Conservation (phyloP, 1,140 invertebrate species). For the Capitella teleta region DNA sequence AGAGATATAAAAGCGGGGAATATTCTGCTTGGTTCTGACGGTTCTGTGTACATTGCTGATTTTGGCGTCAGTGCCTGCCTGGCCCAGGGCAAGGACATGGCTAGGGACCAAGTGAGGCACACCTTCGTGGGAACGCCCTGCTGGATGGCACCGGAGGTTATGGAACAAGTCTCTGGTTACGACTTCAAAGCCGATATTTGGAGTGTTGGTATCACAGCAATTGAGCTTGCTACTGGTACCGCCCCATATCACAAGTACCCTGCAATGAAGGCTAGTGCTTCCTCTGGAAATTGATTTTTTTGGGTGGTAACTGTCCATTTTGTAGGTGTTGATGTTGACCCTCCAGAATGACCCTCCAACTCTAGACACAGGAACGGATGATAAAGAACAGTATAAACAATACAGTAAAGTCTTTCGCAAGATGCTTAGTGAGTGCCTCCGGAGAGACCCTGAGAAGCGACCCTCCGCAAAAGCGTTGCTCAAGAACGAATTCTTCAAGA, state of each 20-base stretch:
- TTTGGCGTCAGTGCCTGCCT: constrained; percentile 65
- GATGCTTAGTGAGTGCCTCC: constrained; percentile 38
- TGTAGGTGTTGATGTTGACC: constrained; percentile 79
- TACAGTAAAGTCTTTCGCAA: constrained; percentile 86
- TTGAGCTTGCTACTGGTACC: constrained; percentile 96
- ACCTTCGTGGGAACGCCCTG: constrained; percentile 97
- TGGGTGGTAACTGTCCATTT: neutral
- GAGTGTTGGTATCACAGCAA: constrained; percentile 97
- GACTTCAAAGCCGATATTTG: constrained; percentile 99
- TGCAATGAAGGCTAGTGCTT: constrained; percentile 76
- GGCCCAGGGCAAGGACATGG: constrained; percentile 73
- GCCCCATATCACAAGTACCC: constrained; percentile 98
- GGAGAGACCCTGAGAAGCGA: constrained; percentile 41
- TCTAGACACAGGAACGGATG: constrained; percentile 85
- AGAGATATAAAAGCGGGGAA: constrained; percentile 98
- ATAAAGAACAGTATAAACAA: constrained; percentile 93
- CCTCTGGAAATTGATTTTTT: neutral
- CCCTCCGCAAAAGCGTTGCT: constrained; percentile 94
- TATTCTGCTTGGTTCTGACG: constrained; percentile 93
- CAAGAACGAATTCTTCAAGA: constrained; percentile 98
- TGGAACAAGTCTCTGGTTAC: constrained; percentile 98
- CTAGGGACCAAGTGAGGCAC: constrained; percentile 84
- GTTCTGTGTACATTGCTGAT: constrained; percentile 57
- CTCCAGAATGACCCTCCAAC: constrained; percentile 96
- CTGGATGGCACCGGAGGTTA: constrained; percentile 99